Evolutionary conservation across 2,113 vertebrate species (phyloP).

Genomic region (Anseranas semipalmata): DNA sequence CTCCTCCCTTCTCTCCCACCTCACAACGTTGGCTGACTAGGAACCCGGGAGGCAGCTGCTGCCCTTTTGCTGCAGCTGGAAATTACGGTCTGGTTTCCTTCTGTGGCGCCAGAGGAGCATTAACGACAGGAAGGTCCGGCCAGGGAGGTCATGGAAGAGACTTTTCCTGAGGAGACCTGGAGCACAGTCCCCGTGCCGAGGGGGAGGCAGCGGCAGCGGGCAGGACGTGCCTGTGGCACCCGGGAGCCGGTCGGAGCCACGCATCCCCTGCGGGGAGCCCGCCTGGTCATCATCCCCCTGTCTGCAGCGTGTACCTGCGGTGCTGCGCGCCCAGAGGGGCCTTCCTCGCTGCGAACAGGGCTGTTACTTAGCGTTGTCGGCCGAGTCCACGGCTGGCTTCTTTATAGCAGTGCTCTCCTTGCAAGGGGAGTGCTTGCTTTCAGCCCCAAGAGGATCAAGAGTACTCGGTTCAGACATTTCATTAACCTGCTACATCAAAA

Average conservation of each 20-base stretch:
- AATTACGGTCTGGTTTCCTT: background rate
- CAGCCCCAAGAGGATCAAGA: background rate
- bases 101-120: background rate
- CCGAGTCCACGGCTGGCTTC: background rate
- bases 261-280: background rate
- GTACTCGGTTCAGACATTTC: background rate
- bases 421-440: background rate
- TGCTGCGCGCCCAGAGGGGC: background rate
- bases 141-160: background rate
- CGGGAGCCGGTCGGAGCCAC: background rate
- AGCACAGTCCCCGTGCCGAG: background rate
- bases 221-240: background rate
- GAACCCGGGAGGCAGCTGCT: background rate
- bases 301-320: background rate
- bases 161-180: background rate
- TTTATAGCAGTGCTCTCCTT: background rate
- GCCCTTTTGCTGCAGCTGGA: background rate
- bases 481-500: no score
- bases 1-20: background rate
- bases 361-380: no score
- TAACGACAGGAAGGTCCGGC: background rate
- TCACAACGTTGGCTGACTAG: background rate
- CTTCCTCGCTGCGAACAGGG: background rate
- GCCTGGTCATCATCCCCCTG: background rate
- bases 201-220: rapidly evolving